A percentile compares a stretch with the other conserved stretches of the same genome.
phyloP scores from a whole-genome alignment of 2,888 invertebrate species.

The Eudemis profundana region DNA sequence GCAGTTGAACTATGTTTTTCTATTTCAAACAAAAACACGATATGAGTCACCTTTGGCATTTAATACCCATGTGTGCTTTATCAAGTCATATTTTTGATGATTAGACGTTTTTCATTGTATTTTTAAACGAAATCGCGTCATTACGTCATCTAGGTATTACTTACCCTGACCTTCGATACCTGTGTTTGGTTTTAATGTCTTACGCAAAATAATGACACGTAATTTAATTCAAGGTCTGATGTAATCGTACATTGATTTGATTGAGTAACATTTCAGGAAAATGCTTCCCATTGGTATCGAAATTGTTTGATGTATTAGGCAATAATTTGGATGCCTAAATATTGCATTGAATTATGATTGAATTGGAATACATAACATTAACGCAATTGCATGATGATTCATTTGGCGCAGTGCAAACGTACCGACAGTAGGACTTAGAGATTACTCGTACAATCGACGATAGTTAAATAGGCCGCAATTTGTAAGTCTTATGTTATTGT shows the following conservation, averaged over 20 bases:
- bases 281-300: not conserved
- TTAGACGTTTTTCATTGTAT: too few species aligned
- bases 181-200: slow-evolving; percentile 5
- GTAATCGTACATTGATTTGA: slow-evolving; percentile 17
- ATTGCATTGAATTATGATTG: too few species aligned
- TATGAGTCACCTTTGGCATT: not conserved
- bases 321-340: too few species aligned
- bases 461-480: too few species aligned
- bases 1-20: too few species aligned
- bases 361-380: too few species aligned
- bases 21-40: too few species aligned
- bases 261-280: too few species aligned
- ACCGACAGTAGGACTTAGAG: too few species aligned
- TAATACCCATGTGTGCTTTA: not conserved
- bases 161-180: slow-evolving; percentile 20
- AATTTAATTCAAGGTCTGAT: slow-evolving; percentile 18
- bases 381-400: not conserved
- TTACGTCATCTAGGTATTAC: not conserved
- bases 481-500: too few species aligned
- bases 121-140: slow-evolving; percentile 8
- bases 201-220: slow-evolving; percentile 19
- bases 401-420: too few species aligned
- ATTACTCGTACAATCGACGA: too few species aligned
- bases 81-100: not conserved
- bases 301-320: not conserved